phyloP scores from a whole-genome alignment of 2,797 vertebrate species.

The Mycteria americana region DNA sequence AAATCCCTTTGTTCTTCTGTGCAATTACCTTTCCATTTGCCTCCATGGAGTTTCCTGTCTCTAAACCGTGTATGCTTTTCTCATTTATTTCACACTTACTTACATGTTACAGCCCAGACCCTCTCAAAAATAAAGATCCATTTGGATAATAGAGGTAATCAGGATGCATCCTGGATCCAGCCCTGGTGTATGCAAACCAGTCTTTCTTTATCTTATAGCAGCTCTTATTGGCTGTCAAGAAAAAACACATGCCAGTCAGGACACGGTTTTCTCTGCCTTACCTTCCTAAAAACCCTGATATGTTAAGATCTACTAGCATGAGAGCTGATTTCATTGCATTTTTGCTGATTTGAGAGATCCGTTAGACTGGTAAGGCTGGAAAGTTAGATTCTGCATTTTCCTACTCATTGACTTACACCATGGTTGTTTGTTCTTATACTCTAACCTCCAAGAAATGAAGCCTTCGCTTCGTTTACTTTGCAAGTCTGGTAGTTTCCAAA shows the following conservation, averaged over 20 bases:
- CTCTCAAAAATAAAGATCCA: neutral
- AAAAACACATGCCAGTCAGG: neutral
- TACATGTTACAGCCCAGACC: neutral
- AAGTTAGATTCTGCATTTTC: neutral
- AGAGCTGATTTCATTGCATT: neutral
- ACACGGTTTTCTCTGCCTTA: neutral
- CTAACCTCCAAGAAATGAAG: neutral
- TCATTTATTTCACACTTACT: neutral
- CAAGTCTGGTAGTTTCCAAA: neutral
- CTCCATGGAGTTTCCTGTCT: neutral
- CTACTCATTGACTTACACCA: neutral
- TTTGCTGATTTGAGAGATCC: neutral
- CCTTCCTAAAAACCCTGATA: neutral
- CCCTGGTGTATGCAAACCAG: neutral
- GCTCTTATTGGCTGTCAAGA: neutral
- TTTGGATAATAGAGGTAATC: neutral
- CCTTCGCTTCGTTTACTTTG: neutral
- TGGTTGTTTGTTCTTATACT: accelerated
- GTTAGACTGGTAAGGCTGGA: neutral
- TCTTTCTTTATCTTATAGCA: neutral
- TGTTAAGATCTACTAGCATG: neutral
- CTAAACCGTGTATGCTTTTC: neutral
- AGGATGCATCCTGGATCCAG: neutral
- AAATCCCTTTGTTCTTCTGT: constrained; percentile 38
- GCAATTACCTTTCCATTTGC: constrained; percentile 24